Evolutionary conservation across 2,888 invertebrate species (phyloP), one percentile per base, ranked within the genome.

Genomic region (Drosophila bunnanda): DNA sequence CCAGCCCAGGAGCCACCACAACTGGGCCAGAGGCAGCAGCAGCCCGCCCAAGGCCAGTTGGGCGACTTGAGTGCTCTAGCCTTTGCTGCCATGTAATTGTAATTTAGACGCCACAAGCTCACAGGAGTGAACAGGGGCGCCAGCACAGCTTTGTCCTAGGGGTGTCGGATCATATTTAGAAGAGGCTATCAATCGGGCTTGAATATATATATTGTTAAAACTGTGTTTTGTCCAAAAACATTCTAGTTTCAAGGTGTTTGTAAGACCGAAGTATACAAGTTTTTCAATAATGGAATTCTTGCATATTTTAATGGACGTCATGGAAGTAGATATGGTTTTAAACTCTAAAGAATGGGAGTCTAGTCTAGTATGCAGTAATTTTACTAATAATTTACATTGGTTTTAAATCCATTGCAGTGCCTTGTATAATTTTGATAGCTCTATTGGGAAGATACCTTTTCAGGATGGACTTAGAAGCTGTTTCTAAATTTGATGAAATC

Each of bases 51-150:
- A 61, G 79, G 79, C 57, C 78, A 80, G 72, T 72, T 72, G 71
- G 57, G 36, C 73, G 61, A 53, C 66, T 82, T 70, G 80, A 78
- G 76, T 75, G 76, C 58, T 59, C 44, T 61, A 41, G 36, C 71
- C 50, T 15, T 28, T 20, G 12, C 30, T 46, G 44, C 34, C 64
- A 74, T 84, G 68, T 84, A 82, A 80, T 80, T 87, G 84, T 85
- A 75, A 84, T 87, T 84, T 80, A 82, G 82, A 80, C 75, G 71
- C 72, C 71, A 41, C 59, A 55, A 53, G 36, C 75, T 44, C 67
- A 52, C 50, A 50, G 34, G 34, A 54, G 41, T 15, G n/a, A 15
- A 25, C 59, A 60, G 56, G 17, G 56, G 22, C 59, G 41, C 20
- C 5, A 41, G 12, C 20, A 52, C 36, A 25, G 15, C 22, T 12